A percentile compares a stretch with the other conserved stretches of the same genome.
Evolutionary conservation across 2,888 invertebrate genomes (phyloP).

Genomic region (Ypsolopha sequella): DNA sequence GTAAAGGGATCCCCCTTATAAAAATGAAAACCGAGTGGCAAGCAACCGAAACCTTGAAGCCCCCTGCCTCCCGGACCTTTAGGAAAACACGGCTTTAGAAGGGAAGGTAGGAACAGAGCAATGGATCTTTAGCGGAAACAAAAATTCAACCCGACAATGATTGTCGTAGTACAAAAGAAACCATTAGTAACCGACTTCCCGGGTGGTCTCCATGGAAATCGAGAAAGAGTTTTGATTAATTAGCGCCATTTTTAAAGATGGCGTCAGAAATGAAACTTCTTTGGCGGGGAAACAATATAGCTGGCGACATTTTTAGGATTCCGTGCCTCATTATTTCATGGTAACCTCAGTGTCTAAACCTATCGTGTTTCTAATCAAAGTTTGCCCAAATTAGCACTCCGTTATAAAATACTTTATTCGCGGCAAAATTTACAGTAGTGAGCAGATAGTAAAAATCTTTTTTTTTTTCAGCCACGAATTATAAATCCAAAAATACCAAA

Average conservation of each 20-base stretch:
- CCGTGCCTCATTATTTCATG: no score
- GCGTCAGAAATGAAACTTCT: slow-evolving; percentile 44
- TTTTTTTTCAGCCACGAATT: no score
- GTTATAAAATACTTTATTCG: no score
- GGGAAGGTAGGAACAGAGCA: no score
- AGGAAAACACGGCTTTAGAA: no score
- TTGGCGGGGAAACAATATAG: slow-evolving; percentile 56
- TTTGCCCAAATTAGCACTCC: no score
- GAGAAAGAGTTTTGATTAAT: slow-evolving; percentile 63
- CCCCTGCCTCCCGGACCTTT: not conserved
- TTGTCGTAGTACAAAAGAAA: slow-evolving; percentile 49
- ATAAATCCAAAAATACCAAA: no score
- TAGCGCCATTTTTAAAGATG: slow-evolving; percentile 62
- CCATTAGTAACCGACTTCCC: slow-evolving; percentile 44
- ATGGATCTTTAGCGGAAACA: no score
- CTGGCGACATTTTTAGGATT: slow-evolving; percentile 13
- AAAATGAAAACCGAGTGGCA: slow-evolving; percentile 23
- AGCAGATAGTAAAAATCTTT: no score
- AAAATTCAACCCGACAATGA: slow-evolving; percentile 21
- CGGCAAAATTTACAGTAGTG: no score
- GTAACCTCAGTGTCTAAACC: no score
- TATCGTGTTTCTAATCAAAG: not conserved
- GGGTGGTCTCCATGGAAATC: slow-evolving; percentile 67
- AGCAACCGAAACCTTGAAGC: slow-evolving; percentile 48
- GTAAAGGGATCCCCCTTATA: slow-evolving; percentile 27